Conservation (phyloP, 2,797 vertebrate genomes). For the Peromyscus aztecus region DNA sequence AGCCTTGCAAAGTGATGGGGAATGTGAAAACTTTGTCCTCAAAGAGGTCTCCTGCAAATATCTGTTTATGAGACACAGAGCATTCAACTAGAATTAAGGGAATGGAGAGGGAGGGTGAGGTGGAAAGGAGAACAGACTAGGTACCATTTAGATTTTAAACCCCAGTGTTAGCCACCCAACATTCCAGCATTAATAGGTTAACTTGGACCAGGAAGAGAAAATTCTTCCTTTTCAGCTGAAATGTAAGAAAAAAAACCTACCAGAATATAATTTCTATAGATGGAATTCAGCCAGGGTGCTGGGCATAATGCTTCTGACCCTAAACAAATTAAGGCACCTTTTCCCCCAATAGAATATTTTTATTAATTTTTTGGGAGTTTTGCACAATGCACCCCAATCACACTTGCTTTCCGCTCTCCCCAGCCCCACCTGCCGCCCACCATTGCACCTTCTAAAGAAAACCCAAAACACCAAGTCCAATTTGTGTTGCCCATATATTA, state of each 20-base stretch:
- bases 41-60: background rate
- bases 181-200: background rate
- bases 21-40: background rate
- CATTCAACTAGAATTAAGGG: background rate
- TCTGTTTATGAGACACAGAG: conserved; percentile 11
- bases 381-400: background rate
- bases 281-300: background rate
- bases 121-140: background rate
- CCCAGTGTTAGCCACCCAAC: background rate
- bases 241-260: background rate
- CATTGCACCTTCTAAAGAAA: background rate
- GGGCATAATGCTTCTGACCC: background rate
- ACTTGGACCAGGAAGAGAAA: conserved; percentile 40
- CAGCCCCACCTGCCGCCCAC: background rate
- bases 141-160: background rate
- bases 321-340: conserved; percentile 4
- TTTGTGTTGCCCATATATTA: background rate
- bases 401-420: background rate
- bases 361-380: background rate
- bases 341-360: background rate
- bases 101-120: background rate
- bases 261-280: conserved; percentile 62
- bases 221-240: conserved; percentile 45
- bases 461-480: background rate
- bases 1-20: background rate